Evolutionary conservation across 2,797 vertebrate species (phyloP), one percentile per base, ranked within the genome.

Genomic region (Gephyroberyx darwinii): DNA sequence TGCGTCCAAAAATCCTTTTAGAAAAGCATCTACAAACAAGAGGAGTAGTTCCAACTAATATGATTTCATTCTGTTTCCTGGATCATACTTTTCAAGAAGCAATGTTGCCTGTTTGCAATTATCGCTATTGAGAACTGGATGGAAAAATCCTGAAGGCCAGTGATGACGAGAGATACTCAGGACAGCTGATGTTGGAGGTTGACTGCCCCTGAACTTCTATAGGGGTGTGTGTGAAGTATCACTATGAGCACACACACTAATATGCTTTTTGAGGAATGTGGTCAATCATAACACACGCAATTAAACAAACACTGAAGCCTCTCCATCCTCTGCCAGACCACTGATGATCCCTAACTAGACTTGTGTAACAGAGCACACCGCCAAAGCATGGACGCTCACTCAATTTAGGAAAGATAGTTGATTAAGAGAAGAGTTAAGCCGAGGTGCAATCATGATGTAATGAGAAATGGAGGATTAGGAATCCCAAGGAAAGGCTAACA

Each of bases 381-480:
- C 12, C 31, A 56, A 45, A 54, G 55, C 50, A 16, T n/a, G 57
- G 47, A 58, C 14, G 43, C 54, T 69, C 48, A 37, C 60, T 74
- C 30, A n/a, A 33, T 52, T 31, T 13, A 45, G 17, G 33, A 14
- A 53, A 68, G 53, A 74, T 14, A 14, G 72, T 55, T 26, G 69
- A 78, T 71, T 70, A 59, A 60, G 54, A 16, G 30, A 39, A 39
- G 43, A 16, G 22, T 5, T 22, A 51, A 70, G 71, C 45, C 19
- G 2, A 3, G 39, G 30, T 35, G 26, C 26, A 71, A 14, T 39
- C 3, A 54, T 64, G 74, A 74, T 0, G 9, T 59, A 74, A 81
- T 67, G n/a, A 71, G 19, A 39, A 73, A 52, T 37, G 16, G 70
- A 30, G 63, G 67, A 81, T 87, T 82, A 83, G 33, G 16, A 79